Conservation (phyloP, 1,140 invertebrate species). For the Notospermus geniculatus region DNA sequence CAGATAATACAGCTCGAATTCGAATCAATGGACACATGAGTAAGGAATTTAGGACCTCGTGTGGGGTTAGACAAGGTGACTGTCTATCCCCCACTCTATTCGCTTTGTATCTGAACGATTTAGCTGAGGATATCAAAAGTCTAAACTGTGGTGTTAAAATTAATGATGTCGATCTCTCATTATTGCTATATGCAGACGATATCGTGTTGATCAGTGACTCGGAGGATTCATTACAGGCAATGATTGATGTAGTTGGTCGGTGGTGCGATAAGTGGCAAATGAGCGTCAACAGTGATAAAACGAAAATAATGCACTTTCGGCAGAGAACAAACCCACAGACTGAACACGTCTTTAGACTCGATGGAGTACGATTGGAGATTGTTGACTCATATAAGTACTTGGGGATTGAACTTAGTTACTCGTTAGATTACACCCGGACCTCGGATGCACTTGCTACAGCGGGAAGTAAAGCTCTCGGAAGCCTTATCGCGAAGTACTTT, state of each 20-base stretch:
- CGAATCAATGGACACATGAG: not conserved
- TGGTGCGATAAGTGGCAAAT: slow-evolving; percentile 27
- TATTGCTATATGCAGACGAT: slow-evolving; percentile 26
- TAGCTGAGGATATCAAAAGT: slow-evolving; percentile 18
- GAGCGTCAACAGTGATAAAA: slow-evolving; percentile 19
- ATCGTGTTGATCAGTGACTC: slow-evolving; percentile 17
- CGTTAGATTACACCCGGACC: slow-evolving; percentile 7
- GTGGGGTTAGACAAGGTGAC: slow-evolving; percentile 19
- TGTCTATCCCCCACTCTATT: slow-evolving; percentile 19
- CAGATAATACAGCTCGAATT: not conserved
- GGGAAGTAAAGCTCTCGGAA: slow-evolving; percentile 15
- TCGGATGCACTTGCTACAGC: too few relatives aligned
- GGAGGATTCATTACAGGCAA: slow-evolving; percentile 15
- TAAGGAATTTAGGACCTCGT: not conserved
- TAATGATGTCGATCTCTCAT: slow-evolving; percentile 9
- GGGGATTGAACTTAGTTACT: slow-evolving; percentile 16
- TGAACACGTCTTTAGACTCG: slow-evolving; percentile 13
- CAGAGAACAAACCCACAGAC: not conserved
- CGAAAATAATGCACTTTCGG: slow-evolving; percentile 26
- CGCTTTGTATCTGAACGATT: slow-evolving; percentile 20
- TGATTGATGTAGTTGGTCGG: slow-evolving; percentile 17
- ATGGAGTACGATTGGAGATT: slow-evolving; percentile 14
- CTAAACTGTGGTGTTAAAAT: slow-evolving; percentile 17
- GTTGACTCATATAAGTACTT: slow-evolving; percentile 17
- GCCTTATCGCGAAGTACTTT: slow-evolving; percentile 17